Conservation (phyloP, 2,888 invertebrate genomes). For the Exocentrus adspersus region DNA sequence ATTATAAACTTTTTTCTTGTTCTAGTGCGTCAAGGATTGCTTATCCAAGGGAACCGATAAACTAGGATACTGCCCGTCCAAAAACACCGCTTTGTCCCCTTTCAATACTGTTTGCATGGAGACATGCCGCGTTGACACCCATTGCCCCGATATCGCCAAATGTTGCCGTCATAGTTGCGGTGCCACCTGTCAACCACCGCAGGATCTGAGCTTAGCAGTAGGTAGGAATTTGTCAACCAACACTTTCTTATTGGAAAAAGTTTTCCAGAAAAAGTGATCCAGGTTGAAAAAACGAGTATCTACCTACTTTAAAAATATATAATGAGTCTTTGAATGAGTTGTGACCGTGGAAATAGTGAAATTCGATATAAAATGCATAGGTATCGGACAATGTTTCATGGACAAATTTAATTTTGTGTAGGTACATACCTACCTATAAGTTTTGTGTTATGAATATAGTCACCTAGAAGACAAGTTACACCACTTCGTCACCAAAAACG, state of each 20-base stretch:
- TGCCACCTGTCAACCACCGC: conserved; percentile 73
- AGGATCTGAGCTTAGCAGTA: conserved; percentile 68
- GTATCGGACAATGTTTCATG: too few relatives aligned
- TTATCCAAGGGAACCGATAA: conserved; percentile 65
- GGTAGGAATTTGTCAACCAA: conserved; percentile 62
- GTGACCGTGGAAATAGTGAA: too few relatives aligned
- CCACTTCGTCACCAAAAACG: too few relatives aligned
- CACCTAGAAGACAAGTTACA: too few relatives aligned
- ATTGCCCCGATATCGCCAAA: conserved; percentile 75
- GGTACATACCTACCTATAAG: too few relatives aligned
- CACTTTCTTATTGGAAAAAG: background rate
- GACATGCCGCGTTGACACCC: conserved; percentile 72
- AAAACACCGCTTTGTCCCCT: conserved; percentile 59
- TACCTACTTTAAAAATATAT: too few relatives aligned
- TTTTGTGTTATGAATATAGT: too few relatives aligned
- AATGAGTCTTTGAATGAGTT: too few relatives aligned
- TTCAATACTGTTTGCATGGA: conserved; percentile 72
- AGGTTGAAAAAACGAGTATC: too few relatives aligned
- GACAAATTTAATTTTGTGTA: too few relatives aligned
- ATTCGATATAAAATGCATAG: too few relatives aligned
- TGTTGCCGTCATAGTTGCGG: conserved; percentile 78
- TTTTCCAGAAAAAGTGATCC: too few relatives aligned
- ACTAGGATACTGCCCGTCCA: conserved; percentile 64
- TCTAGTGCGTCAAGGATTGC: conserved; percentile 71
- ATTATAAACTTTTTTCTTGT: conserved; percentile 37